These are phyloP conservation scores for Luidia sarsii DNA, from an alignment of 53 echinoderm and acorn worm species.

Conservation along the genomic window DNA sequence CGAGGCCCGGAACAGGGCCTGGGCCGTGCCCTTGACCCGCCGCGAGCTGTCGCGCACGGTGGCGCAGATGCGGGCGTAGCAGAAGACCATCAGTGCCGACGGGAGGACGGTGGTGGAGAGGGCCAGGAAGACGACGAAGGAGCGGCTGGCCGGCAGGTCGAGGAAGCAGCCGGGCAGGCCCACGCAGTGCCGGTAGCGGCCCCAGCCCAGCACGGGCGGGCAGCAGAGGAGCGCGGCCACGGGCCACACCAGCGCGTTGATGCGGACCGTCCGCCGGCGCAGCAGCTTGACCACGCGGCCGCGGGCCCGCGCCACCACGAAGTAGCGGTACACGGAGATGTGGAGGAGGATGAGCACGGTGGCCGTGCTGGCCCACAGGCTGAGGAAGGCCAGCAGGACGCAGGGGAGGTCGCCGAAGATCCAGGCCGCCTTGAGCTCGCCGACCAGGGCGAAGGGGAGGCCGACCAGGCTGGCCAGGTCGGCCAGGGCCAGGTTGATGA, in stretches of 20 bases:
- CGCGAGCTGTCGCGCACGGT: slow-evolving; percentile 75
- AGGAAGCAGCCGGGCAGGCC: slow-evolving; percentile 63
- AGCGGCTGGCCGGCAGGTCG: slow-evolving; percentile 39
- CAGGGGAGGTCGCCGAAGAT: slow-evolving; percentile 58
- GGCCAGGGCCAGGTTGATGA: slow-evolving; percentile 69
- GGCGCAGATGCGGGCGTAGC: slow-evolving; percentile 66
- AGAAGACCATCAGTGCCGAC: slow-evolving; percentile 64
- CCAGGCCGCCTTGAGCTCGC: slow-evolving; percentile 53
- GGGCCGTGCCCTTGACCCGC: slow-evolving; percentile 65
- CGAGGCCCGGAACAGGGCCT: slow-evolving; percentile 65
- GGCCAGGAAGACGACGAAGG: slow-evolving; percentile 61
- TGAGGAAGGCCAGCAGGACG: slow-evolving; percentile 63
- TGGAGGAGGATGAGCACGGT: slow-evolving; percentile 66
- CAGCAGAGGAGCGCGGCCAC: slow-evolving; percentile 50
- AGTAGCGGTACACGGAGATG: slow-evolving; percentile 68
- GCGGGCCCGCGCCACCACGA: slow-evolving; percentile 61
- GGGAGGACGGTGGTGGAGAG: slow-evolving; percentile 65
- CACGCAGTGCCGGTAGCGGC: slow-evolving; percentile 53
- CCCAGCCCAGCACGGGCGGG: slow-evolving; percentile 72
- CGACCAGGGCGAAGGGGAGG: slow-evolving; percentile 59
- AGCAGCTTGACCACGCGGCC: slow-evolving; percentile 60
- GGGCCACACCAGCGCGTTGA: slow-evolving; percentile 58
- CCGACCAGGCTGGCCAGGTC: slow-evolving; percentile 65
- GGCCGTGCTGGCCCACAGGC: slow-evolving; percentile 59
- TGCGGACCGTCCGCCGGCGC: slow-evolving; percentile 47